Percentiles rank a stretch among this genome's conserved stretches.
Conservation (phyloP, 2,888 invertebrate genomes). For the Sarcophaga subvicina region DNA sequence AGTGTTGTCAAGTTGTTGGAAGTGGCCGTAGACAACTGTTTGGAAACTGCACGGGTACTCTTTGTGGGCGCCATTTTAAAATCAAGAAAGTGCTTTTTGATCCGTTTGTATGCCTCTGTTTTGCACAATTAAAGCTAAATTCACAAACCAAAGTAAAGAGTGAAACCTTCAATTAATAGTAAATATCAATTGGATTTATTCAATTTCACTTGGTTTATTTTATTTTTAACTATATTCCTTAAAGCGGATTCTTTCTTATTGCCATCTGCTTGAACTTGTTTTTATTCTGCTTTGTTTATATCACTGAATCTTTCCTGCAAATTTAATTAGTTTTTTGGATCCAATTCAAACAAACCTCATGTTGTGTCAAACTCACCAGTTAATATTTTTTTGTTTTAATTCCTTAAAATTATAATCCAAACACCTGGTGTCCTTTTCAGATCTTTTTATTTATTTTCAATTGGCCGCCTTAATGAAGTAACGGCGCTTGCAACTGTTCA, state of each 20-base stretch:
- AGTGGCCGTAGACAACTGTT: slow-evolving; percentile 69
- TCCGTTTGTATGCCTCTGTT: not conserved
- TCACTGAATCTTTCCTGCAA: slow-evolving; percentile 48
- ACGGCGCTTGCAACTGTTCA: slow-evolving; percentile 65
- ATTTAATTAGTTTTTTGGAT: slow-evolving; percentile 17
- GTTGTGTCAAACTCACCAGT: not conserved
- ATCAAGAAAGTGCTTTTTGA: not conserved
- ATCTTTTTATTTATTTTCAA: slow-evolving; percentile 46
- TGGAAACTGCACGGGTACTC: slow-evolving; percentile 76
- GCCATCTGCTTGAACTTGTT: slow-evolving; percentile 11
- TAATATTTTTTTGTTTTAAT: slow-evolving; percentile 19
- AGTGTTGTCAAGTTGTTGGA: slow-evolving; percentile 71
- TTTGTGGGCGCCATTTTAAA: slow-evolving; percentile 80
- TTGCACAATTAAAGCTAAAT: not conserved
- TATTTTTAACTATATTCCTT: slow-evolving; percentile 13
- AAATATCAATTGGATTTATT: not conserved
- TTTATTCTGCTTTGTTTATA: slow-evolving; percentile 24
- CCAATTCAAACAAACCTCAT: not conserved
- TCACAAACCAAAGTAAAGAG: slow-evolving; percentile 17
- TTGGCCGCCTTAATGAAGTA: slow-evolving; percentile 59
- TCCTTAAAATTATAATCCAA: slow-evolving; percentile 10
- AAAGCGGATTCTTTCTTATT: slow-evolving; percentile 2
- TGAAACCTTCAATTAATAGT: not conserved
- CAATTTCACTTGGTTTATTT: slow-evolving; percentile 8
- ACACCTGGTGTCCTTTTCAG: slow-evolving; percentile 58